Percentiles rank a stretch among this genome's conserved stretches.
These are phyloP conservation scores for Rhagoletis pomonella DNA, from an alignment of 1,140 invertebrate species.

Conservation along the genomic window DNA sequence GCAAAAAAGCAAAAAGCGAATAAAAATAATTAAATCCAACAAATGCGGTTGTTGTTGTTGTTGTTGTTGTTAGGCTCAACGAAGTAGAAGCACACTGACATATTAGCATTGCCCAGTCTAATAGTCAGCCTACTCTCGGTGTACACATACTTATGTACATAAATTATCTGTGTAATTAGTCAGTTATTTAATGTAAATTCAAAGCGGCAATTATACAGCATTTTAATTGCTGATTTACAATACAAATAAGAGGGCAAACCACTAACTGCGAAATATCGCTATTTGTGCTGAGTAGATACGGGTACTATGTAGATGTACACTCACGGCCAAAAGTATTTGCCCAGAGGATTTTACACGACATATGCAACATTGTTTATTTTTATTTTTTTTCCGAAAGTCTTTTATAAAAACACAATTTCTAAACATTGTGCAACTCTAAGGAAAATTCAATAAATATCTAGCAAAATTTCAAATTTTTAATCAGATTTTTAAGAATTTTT, in stretches of 20 bases:
- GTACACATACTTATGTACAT: background rate
- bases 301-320: background rate
- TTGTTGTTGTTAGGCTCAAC: background rate
- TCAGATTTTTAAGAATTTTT: too few relatives aligned
- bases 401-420: too few relatives aligned
- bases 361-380: too few relatives aligned
- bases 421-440: too few relatives aligned
- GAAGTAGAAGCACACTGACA: background rate
- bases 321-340: too few relatives aligned
- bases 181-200: constrained; percentile 53
- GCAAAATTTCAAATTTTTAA: too few relatives aligned
- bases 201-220: constrained; percentile 50
- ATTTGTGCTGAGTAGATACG: background rate
- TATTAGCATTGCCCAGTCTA: background rate
- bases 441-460: too few relatives aligned
- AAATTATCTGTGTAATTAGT: constrained; percentile 38
- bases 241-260: constrained; percentile 40
- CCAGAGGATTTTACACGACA: too few relatives aligned
- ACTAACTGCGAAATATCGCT: background rate
- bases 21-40: constrained; percentile 1
- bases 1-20: background rate
- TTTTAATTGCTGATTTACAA: constrained; percentile 51
- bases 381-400: too few relatives aligned
- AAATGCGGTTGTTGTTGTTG: background rate
- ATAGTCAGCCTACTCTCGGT: background rate